Evolutionary conservation across 2,113 vertebrate genomes (phyloP).

Genomic region (Pomatorhinus ruficollis): DNA sequence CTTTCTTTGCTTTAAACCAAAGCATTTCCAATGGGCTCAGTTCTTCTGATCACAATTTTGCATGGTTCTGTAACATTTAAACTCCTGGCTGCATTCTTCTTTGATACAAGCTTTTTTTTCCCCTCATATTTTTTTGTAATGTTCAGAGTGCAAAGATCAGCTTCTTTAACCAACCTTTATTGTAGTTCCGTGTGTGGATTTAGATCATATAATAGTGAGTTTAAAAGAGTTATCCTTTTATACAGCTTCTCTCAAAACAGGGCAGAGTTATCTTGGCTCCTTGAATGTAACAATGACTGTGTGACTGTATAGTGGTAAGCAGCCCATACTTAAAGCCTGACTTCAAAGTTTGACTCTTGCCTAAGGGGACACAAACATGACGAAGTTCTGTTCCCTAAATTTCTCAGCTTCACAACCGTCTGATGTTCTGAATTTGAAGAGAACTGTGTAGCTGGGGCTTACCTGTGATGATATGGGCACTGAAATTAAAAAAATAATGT

Average conservation of each 20-base stretch:
- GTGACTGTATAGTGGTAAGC: background rate
- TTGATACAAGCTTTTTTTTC: background rate
- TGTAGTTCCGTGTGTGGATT: background rate
- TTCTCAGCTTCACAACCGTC: background rate
- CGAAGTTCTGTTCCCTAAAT: background rate
- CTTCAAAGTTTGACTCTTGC: background rate
- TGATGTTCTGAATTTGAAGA: background rate
- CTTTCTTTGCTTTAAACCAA: background rate
- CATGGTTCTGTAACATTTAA: background rate
- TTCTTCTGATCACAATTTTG: background rate
- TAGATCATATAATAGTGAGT: background rate
- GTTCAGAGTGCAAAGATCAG: background rate
- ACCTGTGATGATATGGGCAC: background rate
- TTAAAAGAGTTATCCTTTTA: background rate
- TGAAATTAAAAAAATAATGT: background rate
- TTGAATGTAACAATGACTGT: background rate
- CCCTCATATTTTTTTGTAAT: background rate
- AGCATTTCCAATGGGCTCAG: background rate
- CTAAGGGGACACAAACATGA: background rate
- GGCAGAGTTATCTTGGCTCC: background rate
- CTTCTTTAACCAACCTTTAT: background rate
- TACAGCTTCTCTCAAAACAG: background rate
- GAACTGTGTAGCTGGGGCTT: background rate
- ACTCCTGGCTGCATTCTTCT: background rate
- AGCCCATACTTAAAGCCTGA: background rate